Evolutionary conservation across 1,140 invertebrate species (phyloP).

Genomic region (Propsilocerus akamusi): DNA sequence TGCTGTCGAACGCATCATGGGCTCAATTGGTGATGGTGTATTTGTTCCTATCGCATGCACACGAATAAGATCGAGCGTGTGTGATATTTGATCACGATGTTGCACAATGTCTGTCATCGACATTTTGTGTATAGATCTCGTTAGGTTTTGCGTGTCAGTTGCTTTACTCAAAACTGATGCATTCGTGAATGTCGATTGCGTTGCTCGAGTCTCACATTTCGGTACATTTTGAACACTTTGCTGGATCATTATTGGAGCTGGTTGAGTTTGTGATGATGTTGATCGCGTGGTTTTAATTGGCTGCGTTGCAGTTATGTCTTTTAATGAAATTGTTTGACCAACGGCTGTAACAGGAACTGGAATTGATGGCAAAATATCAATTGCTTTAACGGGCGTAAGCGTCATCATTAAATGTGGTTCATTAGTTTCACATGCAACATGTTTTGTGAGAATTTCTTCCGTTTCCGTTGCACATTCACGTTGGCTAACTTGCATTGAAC

Average conservation of each 20-base stretch:
- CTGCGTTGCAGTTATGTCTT: background rate
- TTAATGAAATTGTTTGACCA: background rate
- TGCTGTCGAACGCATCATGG: conserved; percentile 12
- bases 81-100: conserved; percentile 8
- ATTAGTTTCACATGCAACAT: background rate
- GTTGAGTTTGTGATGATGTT: conserved; percentile 11
- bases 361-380: background rate
- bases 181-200: conserved; percentile 16
- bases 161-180: conserved; percentile 14
- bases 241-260: conserved; percentile 7
- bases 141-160: background rate
- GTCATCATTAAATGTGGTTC: background rate
- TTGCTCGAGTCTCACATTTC: conserved; percentile 10
- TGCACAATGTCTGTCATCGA: background rate
- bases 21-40: conserved; percentile 6
- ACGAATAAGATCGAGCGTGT: conserved; percentile 8
- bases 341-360: background rate
- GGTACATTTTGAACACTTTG: conserved; percentile 14
- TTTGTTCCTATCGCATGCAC: conserved; percentile 8
- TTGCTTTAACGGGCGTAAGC: background rate
- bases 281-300: background rate
- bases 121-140: background rate
- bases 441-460: background rate
- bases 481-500: too few relatives aligned
- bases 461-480: background rate